These are phyloP conservation scores for Diorhabda elongata DNA, from an alignment of 1,140 invertebrate genomes.

Conservation along the genomic window DNA sequence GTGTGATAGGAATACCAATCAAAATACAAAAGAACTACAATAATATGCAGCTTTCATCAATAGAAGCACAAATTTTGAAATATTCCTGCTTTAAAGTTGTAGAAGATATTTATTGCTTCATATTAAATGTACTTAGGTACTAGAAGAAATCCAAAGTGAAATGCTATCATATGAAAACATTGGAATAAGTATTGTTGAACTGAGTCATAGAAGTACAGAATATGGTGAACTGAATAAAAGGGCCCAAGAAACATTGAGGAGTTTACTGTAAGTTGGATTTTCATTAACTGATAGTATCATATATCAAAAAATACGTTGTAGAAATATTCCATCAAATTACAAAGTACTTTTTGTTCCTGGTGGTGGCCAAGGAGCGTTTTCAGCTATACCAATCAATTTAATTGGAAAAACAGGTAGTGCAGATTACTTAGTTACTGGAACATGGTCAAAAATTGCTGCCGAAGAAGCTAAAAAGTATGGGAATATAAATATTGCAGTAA, in stretches of 20 bases:
- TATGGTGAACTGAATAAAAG: constrained; percentile 78
- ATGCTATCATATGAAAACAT: constrained; percentile 72
- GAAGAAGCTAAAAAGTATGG: constrained; percentile 95
- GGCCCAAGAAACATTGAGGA: constrained; percentile 70
- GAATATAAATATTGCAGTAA: constrained; percentile 77
- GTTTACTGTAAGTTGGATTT: constrained; percentile 69
- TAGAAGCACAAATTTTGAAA: background rate
- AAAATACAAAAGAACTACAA: background rate
- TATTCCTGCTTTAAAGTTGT: no score
- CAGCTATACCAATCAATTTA: constrained; percentile 89
- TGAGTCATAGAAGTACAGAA: constrained; percentile 85
- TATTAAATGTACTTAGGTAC: constrained; percentile 59
- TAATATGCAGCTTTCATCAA: background rate
- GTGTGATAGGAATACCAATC: background rate
- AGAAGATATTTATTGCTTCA: no score
- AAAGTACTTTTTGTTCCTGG: constrained; percentile 92
- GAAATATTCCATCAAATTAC: constrained; percentile 88
- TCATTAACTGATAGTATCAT: background rate
- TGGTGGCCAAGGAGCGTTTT: constrained; percentile 91
- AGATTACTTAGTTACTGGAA: constrained; percentile 82
- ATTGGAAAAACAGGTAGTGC: constrained; percentile 72
- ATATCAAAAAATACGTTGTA: constrained; percentile 50
- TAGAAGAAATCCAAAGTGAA: constrained; percentile 78
- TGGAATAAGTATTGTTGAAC: constrained; percentile 88
- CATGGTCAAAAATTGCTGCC: constrained; percentile 92